Percentiles rank a stretch among this genome's conserved stretches.
Conservation (phyloP, 2,797 vertebrate species). For the Xiphophorus birchmanni region DNA sequence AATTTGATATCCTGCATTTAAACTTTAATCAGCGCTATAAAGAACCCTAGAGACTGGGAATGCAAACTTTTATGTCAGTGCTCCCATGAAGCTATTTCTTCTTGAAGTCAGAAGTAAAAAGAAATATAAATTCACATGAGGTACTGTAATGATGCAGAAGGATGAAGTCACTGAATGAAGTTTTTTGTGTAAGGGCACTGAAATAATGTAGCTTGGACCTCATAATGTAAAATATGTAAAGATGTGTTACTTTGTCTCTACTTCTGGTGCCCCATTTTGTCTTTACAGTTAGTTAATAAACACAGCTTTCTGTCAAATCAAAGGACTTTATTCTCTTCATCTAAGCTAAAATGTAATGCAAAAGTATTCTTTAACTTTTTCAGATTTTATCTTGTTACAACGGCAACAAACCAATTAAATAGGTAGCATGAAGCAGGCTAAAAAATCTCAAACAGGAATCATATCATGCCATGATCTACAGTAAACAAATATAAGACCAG, state of each 20-base stretch:
- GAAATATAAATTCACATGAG: constrained; percentile 48
- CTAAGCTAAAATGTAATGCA: neutral
- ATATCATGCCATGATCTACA: neutral
- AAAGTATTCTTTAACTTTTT: neutral
- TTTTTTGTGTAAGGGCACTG: neutral
- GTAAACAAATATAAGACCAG: neutral
- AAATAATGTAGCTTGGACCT: neutral
- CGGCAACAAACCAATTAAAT: neutral
- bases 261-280: neutral
- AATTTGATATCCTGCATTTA: constrained; percentile 31
- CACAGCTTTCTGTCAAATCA: neutral
- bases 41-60: constrained; percentile 42
- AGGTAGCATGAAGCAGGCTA: neutral
- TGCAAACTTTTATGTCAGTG: constrained; percentile 59
- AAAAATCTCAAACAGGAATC: neutral
- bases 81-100: constrained; percentile 51
- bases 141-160: constrained; percentile 55
- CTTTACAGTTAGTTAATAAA: neutral
- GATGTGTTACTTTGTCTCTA: neutral
- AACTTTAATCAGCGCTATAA: constrained; percentile 65
- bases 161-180: constrained; percentile 52
- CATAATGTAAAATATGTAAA: neutral
- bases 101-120: constrained; percentile 49
- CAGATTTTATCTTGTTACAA: neutral
- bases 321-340: neutral